These are phyloP conservation scores for Tetragonula carbonaria DNA, from an alignment of 2,888 invertebrate species.

Conservation along the genomic window DNA sequence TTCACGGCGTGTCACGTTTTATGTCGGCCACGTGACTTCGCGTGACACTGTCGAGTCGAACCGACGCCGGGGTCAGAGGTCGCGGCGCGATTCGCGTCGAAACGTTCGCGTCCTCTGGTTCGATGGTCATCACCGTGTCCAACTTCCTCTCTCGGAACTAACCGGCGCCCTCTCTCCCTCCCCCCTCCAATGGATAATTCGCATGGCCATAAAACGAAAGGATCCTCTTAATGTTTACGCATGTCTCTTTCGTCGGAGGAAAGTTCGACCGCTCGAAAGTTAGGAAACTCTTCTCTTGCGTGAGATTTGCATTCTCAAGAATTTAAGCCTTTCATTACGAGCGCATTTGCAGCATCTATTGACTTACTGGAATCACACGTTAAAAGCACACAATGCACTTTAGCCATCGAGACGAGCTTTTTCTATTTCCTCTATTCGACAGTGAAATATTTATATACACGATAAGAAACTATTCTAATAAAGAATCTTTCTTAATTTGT, in stretches of 20 bases:
- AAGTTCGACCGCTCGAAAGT: neutral
- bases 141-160: conserved; percentile 63
- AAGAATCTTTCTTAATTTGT: too few species aligned
- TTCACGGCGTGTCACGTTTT: conserved; percentile 82
- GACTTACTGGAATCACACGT: too few species aligned
- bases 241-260: neutral
- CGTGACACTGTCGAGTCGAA: conserved; percentile 75
- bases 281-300: neutral
- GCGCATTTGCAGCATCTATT: too few species aligned
- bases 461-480: too few species aligned
- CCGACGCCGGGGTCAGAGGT: conserved; percentile 73
- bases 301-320: neutral
- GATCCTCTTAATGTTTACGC: neutral
- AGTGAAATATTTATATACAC: too few species aligned
- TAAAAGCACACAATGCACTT: too few species aligned
- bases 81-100: conserved; percentile 75
- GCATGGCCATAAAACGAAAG: neutral
- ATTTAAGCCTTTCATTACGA: neutral
- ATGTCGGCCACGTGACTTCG: conserved; percentile 81
- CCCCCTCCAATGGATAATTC: conserved; percentile 16
- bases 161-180: conserved; percentile 24
- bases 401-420: too few species aligned
- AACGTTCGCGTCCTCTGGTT: conserved; percentile 49
- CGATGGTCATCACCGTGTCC: conserved; percentile 62
- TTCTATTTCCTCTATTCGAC: too few species aligned